Base-by-base conservation (phyloP, 1,140 invertebrate genomes). In the Drosophila kanapiae region DNA sequence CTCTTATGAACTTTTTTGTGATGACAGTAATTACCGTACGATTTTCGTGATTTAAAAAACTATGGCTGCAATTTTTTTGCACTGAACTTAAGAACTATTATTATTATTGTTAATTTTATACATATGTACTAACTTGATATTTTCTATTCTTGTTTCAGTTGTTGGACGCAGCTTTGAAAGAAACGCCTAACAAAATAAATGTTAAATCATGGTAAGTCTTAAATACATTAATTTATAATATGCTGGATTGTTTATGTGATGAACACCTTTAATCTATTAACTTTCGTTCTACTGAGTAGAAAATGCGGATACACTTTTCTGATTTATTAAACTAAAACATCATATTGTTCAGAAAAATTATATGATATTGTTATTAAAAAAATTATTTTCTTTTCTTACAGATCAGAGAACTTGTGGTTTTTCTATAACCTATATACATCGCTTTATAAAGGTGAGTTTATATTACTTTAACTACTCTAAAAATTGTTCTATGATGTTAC, bases 221-320 rank as follows among this genome's bases (percentile, higher is more conserved):
- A 27, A 33, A 37, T 29, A 2, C 8, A 8, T 37, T 1, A 27
- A 10, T 38, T 33, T 4, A 2, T 18, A 9, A 6, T 23, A 3
- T 47, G 27, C 10, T 67, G 27, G 9, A 37, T 9, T 9, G 27
- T 65, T 79, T 48, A 72, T 57, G 42, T 90, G 85, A 90, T 90
- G 85, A 90, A 70, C 68, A 90, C 78, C 68, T 74, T 82, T 81
- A 70, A 81, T 75, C 70, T 82, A 90, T 76, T 88, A 90, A 90
- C 85, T 90, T 90, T 90, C 85, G 85, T 90, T 90, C 85, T 90
- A 91, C 85, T 85, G 85, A 90, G 85, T 54, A 57, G 63, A 80
- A 72, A 79, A 74, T 90, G 85, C 85, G 85, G 85, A 90, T 58
- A 79, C 68, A 70, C 35, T 23, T 56, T 78, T 45, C 86, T 91